Conservation (phyloP, 2,797 vertebrate species). For the Clamator glandarius region DNA sequence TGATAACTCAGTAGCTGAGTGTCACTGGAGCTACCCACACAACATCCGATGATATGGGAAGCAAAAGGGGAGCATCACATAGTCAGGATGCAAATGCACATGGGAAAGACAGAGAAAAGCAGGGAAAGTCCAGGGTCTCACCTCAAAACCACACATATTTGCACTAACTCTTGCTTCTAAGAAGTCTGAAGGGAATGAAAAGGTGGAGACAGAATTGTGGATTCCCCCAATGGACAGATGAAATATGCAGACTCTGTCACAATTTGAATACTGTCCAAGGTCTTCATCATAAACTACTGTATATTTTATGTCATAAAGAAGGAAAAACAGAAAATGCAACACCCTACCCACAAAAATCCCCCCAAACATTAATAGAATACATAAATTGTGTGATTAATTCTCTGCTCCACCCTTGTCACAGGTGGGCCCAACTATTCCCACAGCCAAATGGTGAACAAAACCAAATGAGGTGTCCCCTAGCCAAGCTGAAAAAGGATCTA, state of each 20-base stretch:
- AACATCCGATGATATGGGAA: neutral
- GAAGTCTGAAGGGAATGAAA: conserved; percentile 17
- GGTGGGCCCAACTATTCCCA: conserved; percentile 12
- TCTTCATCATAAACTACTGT: neutral
- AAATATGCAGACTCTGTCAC: conserved; percentile 35
- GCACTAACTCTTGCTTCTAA: neutral
- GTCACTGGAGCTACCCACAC: neutral
- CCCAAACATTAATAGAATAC: neutral
- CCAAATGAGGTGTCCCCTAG: neutral
- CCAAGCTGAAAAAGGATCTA: conserved; percentile 23
- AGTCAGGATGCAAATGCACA: neutral
- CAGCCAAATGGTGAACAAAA: conserved; percentile 25
- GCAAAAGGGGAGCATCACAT: neutral
- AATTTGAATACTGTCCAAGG: conserved; percentile 27
- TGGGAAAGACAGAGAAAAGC: neutral
- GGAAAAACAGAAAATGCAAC: neutral
- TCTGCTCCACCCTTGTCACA: conserved; percentile 40
- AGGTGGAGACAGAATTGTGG: conserved; percentile 3
- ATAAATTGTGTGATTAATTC: conserved; percentile 39
- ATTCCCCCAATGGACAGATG: conserved; percentile 27
- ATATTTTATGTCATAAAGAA: conserved; percentile 44
- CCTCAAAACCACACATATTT: neutral
- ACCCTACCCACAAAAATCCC: neutral
- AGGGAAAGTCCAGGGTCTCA: neutral
- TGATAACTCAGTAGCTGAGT: neutral